A percentile compares a stretch with the other conserved stretches of the same genome.
Conservation (phyloP, 2,888 invertebrate species). For the Drosophila tripunctata region DNA sequence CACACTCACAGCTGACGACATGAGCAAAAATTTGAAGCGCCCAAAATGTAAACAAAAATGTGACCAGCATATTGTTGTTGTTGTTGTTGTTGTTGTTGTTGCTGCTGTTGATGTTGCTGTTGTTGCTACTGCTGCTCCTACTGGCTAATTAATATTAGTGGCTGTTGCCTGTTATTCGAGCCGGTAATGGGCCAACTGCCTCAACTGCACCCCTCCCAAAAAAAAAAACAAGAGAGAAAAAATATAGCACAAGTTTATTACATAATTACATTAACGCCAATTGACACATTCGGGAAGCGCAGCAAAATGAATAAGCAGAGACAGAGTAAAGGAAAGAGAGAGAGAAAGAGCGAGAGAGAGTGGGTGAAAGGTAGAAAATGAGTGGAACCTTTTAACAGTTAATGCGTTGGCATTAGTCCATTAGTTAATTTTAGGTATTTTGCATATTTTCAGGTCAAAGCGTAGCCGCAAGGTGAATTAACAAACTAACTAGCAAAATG, state of each 20-base stretch:
- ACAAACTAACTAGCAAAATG: no score
- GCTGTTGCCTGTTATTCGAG: constrained; percentile 51
- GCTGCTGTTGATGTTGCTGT: background rate
- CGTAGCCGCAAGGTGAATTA: no score
- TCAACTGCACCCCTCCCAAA: constrained; percentile 32
- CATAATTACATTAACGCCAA: constrained; percentile 72
- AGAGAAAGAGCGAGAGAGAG: background rate
- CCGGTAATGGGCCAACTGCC: constrained; percentile 48
- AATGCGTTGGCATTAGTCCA: background rate
- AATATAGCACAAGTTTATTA: constrained; percentile 55
- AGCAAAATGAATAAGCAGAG: background rate
- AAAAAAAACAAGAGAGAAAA: no score
- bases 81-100: constrained; percentile 11
- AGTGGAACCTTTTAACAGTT: background rate
- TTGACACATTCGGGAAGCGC: constrained; percentile 37
- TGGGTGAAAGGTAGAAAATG: background rate
- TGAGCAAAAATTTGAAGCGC: constrained; percentile 25
- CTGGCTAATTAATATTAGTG: constrained; percentile 72
- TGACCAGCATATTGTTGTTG: constrained; percentile 43
- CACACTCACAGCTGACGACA: constrained; percentile 46
- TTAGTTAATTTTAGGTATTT: background rate
- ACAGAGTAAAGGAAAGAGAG: background rate
- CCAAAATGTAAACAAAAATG: constrained; percentile 48
- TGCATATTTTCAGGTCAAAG: no score
- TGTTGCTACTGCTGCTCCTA: constrained; percentile 7